Evolutionary conservation across 2,113 vertebrate genomes (phyloP).

Genomic region (Heterotis niloticus): DNA sequence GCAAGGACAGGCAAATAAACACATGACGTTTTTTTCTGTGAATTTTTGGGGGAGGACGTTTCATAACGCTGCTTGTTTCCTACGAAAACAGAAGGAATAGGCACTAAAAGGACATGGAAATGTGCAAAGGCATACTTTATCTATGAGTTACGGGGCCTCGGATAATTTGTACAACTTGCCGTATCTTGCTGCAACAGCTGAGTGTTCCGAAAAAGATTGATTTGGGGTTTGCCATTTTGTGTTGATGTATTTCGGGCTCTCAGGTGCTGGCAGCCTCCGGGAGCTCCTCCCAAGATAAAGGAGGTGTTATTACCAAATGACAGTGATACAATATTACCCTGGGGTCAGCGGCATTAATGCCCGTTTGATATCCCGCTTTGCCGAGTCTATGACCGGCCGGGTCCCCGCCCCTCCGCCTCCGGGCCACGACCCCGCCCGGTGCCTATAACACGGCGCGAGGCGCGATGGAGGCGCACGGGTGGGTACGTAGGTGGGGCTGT

Average conservation of each 20-base stretch:
- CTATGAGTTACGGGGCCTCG: constrained; percentile 48
- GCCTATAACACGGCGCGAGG: not conserved
- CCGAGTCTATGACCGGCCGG: constrained; percentile 45
- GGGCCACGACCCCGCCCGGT: constrained; percentile 43
- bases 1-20: not conserved
- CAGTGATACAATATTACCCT: constrained; percentile 64
- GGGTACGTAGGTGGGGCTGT: too few species aligned
- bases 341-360: constrained; percentile 64
- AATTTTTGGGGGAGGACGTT: constrained; percentile 28
- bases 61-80: constrained; percentile 24
- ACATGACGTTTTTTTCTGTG: not conserved
- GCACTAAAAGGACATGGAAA: not conserved
- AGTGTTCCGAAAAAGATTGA: constrained; percentile 61
- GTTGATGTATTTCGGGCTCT: constrained; percentile 66
- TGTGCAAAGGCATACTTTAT: constrained; percentile 42
- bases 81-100: constrained; percentile 24
- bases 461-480: too few species aligned
- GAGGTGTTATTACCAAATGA: constrained; percentile 71
- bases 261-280: constrained; percentile 58
- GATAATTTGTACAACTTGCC: constrained; percentile 63
- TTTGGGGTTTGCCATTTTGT: constrained; percentile 69
- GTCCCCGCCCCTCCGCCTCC: constrained; percentile 37
- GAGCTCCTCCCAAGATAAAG: constrained; percentile 65
- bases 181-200: constrained; percentile 57
- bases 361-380: constrained; percentile 57